These are phyloP conservation scores for Rhingia rostrata DNA, from an alignment of 2,888 invertebrate genomes.

Conservation along the genomic window DNA sequence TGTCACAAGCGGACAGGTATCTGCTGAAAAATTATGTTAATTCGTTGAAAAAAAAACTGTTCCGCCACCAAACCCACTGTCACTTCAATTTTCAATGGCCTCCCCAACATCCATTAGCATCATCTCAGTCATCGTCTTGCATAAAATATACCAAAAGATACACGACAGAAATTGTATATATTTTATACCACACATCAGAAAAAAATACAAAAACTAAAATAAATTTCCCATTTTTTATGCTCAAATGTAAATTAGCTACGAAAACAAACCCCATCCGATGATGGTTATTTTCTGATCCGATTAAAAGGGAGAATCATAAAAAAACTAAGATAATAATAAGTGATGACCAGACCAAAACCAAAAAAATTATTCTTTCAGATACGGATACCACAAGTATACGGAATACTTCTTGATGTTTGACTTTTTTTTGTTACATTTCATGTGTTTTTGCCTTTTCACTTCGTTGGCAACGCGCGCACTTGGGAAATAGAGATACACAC, in stretches of 20 bases:
- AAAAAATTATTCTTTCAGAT: constrained; percentile 29
- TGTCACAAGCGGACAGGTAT: constrained; percentile 43
- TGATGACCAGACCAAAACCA: constrained; percentile 54
- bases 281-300: constrained; percentile 56
- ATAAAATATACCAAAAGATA: constrained; percentile 25
- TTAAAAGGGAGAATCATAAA: constrained; percentile 53
- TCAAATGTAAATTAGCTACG: constrained; percentile 63
- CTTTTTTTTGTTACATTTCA: background rate
- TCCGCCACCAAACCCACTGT: constrained; percentile 47
- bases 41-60: constrained; percentile 1
- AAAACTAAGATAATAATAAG: constrained; percentile 49
- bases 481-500: constrained; percentile 51
- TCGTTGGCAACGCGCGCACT: background rate
- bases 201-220: constrained; percentile 58
- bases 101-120: constrained; percentile 47
- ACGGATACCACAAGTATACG: background rate
- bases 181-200: constrained; percentile 26
- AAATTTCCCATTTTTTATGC: constrained; percentile 73
- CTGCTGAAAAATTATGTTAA: constrained; percentile 50
- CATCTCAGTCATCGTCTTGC: constrained; percentile 33
- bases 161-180: constrained; percentile 31
- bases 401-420: background rate
- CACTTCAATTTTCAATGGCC: constrained; percentile 55
- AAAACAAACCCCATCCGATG: constrained; percentile 6
- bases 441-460: constrained; percentile 9